Percentiles rank a stretch among this genome's conserved stretches.
Evolutionary conservation across 2,113 vertebrate species (phyloP).

Genomic region (Anser brachyrhynchus): DNA sequence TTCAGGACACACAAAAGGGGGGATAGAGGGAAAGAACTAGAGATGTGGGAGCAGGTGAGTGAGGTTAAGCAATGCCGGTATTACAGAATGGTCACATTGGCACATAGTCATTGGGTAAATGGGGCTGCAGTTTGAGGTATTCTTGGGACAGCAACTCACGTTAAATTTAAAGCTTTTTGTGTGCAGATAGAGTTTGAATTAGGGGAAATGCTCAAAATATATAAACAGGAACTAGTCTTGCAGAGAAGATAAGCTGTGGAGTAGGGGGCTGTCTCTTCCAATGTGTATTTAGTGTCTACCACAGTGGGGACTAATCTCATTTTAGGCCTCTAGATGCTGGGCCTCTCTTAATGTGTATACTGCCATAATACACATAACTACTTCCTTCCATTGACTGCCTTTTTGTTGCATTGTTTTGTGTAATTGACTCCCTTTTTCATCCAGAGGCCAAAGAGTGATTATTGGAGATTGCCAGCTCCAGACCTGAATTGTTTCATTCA

Average conservation of each 20-base stretch:
- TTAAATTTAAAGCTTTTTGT: slow-evolving; percentile 5
- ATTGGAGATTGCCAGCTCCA: slow-evolving; percentile 64
- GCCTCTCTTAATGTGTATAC: slow-evolving; percentile 8
- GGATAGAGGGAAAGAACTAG: background rate
- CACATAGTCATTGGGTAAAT: background rate
- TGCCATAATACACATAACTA: slow-evolving; percentile 44
- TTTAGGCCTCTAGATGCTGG: slow-evolving; percentile 11
- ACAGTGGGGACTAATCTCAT: background rate
- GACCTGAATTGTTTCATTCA: slow-evolving; percentile 69
- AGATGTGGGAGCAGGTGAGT: background rate
- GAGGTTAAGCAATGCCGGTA: background rate
- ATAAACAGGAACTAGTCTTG: slow-evolving; percentile 60
- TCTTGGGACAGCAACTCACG: background rate
- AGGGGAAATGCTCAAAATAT: slow-evolving; percentile 52
- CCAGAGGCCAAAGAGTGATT: slow-evolving; percentile 60
- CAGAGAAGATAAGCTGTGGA: slow-evolving; percentile 44
- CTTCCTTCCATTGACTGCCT: slow-evolving; percentile 64
- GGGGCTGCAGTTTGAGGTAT: background rate
- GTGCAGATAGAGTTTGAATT: slow-evolving; percentile 13
- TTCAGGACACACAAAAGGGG: background rate
- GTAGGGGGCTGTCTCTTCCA: background rate
- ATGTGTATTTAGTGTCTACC: background rate
- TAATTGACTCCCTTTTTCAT: slow-evolving; percentile 68
- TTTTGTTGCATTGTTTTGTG: slow-evolving; percentile 57
- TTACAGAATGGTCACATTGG: background rate